These are phyloP conservation scores for Limnodromus scolopaceus DNA, from an alignment of 2,797 vertebrate genomes.

Conservation along the genomic window DNA sequence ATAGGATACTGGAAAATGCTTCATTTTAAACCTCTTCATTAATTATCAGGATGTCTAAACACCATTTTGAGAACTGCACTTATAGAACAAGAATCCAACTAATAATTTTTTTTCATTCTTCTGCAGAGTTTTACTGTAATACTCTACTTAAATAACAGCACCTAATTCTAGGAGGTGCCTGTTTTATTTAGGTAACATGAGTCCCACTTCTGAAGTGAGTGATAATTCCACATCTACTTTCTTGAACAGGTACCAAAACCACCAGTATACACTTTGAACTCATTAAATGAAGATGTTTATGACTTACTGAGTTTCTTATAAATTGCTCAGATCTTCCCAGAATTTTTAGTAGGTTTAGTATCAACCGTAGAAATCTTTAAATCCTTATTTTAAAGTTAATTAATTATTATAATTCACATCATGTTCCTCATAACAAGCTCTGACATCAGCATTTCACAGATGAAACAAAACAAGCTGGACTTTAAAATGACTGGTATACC, in stretches of 20 bases:
- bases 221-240: not conserved
- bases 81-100: not conserved
- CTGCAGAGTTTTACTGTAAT: not conserved
- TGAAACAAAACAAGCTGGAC: not conserved
- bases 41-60: constrained; percentile 50
- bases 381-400: not conserved
- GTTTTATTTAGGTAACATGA: not conserved
- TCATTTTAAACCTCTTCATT: constrained; percentile 43
- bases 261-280: not conserved
- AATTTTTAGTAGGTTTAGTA: not conserved
- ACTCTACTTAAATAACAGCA: not conserved
- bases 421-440: not conserved
- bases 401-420: not conserved
- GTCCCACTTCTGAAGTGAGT: not conserved
- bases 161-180: not conserved
- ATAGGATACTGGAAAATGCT: constrained; percentile 31
- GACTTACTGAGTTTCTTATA: not conserved
- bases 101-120: not conserved
- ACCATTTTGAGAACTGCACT: constrained; percentile 31
- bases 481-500: not conserved
- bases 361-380: not conserved
- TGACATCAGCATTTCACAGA: not conserved
- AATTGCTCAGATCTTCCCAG: not conserved
- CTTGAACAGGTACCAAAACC: not conserved
- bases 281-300: not conserved